These are phyloP conservation scores for Pinctada fucata DNA, from an alignment of 2,888 invertebrate species.

Conservation along the genomic window DNA sequence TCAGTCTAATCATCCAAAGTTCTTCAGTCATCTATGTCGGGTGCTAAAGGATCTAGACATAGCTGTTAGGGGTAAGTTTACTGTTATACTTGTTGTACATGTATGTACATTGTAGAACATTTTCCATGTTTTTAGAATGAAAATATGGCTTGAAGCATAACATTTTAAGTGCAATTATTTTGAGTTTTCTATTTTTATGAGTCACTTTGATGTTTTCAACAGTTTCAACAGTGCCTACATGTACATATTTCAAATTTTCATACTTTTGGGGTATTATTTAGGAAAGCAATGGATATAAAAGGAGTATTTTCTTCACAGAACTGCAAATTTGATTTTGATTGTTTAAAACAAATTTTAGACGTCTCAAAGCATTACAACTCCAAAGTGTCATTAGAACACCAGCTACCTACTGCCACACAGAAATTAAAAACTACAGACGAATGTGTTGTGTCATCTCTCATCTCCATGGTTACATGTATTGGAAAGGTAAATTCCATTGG, in stretches of 20 bases:
- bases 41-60: constrained; percentile 69
- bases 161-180: no score
- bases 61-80: constrained; percentile 68
- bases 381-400: constrained; percentile 77
- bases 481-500: constrained; percentile 68
- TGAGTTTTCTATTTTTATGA: no score
- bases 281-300: no score
- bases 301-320: no score
- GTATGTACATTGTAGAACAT: no score
- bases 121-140: no score
- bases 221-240: no score
- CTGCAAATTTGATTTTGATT: no score
- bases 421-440: constrained; percentile 78
- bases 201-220: no score
- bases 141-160: no score
- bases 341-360: constrained; percentile 64
- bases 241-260: no score
- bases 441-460: constrained; percentile 77
- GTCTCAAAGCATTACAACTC: constrained; percentile 75
- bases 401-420: constrained; percentile 77
- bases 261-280: no score
- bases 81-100: not conserved
- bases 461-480: constrained; percentile 74
- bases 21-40: constrained; percentile 66
- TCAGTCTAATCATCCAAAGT: constrained; percentile 61